phyloP scores from a whole-genome alignment of 1,140 invertebrate genomes.

The Panulirus ornatus region DNA sequence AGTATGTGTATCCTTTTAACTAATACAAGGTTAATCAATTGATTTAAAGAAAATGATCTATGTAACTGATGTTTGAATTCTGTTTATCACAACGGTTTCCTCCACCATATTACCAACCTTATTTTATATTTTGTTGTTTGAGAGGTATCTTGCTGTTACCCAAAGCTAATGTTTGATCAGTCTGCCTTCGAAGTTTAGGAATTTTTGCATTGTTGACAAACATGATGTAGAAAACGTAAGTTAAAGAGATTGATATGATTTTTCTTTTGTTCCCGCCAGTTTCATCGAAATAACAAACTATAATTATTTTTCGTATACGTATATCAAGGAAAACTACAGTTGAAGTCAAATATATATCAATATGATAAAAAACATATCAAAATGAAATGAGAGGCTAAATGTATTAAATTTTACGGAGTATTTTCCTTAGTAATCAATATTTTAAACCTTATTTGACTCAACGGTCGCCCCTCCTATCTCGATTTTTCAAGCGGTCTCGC shows the following conservation, averaged over 20 bases:
- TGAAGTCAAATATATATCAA: not conserved
- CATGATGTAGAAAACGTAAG: not conserved
- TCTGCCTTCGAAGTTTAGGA: not conserved
- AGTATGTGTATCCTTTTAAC: too few relatives aligned
- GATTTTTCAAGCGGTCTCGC: not conserved
- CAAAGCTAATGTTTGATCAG: not conserved
- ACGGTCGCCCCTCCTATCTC: not conserved
- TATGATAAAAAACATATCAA: not conserved
- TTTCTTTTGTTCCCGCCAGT: not conserved
- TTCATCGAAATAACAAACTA: not conserved
- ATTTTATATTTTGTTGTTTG: too few relatives aligned
- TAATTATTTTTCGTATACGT: not conserved
- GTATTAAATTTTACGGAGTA: not conserved
- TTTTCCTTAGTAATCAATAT: not conserved
- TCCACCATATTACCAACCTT: too few relatives aligned
- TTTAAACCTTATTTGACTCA: slow-evolving; percentile 30
- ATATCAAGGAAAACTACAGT: not conserved
- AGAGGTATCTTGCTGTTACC: too few relatives aligned
- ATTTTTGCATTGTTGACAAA: not conserved
- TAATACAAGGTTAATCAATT: too few relatives aligned
- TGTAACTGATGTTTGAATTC: too few relatives aligned
- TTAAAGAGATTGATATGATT: not conserved
- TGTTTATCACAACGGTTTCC: too few relatives aligned
- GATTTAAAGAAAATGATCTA: too few relatives aligned
- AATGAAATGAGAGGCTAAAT: not conserved